Base-by-base conservation (phyloP, 2,888 invertebrate species). In the Amaurobius ferox region DNA sequence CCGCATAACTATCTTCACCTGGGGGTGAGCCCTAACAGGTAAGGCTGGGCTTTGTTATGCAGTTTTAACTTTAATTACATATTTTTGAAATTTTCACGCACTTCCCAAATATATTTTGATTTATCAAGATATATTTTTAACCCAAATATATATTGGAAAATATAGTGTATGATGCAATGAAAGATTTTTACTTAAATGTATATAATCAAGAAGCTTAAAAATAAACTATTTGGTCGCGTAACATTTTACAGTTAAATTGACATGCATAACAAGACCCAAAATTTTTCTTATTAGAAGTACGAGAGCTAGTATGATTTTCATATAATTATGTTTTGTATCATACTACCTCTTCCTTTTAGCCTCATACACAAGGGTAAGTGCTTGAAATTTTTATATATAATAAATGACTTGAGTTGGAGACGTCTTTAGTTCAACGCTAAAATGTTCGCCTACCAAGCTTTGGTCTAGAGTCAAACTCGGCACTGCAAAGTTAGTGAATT, bases 11-110 rank as follows among this genome's bases (percentile, higher is more conserved):
- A n/a, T n/a, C 9, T 35, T 9, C 6, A 7, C 35, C 35, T 35
- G 35, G 6, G 9, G n/a, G 35, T 11, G 13, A 11, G 1, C n/a
- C n/a, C 13, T 28, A 11, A 16, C 64, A 79, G 79, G 79, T 79
- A 79, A 79, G 79, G 26, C 30, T 79, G 72, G 79, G 66, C 44
- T 79, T 79, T 72, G 72, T 79, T 72, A 72, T 79, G 79, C 79
- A 72, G 32, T 13, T 64, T 70, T 62, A 6, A 55, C 19, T 23
- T 55, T 23, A n/a, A 29, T 64, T 19, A 26, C 19, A 61, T 40
- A 16, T 64, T 64, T 64, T 29, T n/a, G 28, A 13, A 29, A 44
- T 16, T 16, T 55, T 55, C 55, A 55, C 23, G 55, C 55, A 55
- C 55, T 35, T 23, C 32, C 35, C 67, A 2, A n/a, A n/a, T n/a